Conservation (phyloP, 1,140 invertebrate genomes). For the Drosophila repletoides region DNA sequence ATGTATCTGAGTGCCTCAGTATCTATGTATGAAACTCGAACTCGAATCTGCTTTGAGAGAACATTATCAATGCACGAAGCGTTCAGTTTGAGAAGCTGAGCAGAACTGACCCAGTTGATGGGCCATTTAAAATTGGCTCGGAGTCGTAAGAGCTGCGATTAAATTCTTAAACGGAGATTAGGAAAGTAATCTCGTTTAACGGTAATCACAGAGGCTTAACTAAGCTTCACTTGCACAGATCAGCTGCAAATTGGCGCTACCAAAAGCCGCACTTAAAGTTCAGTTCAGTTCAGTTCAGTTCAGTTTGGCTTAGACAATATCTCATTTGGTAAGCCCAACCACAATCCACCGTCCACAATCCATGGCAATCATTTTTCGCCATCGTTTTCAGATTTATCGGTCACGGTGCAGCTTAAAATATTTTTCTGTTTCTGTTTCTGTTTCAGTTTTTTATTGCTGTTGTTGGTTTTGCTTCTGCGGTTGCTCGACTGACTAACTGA, state of each 20-base stretch:
- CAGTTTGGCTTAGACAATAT: too few relatives aligned
- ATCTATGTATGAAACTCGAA: too few relatives aligned
- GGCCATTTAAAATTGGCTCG: slow-evolving; percentile 16
- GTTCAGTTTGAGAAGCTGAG: slow-evolving; percentile 5
- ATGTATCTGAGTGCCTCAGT: too few relatives aligned
- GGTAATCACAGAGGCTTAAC: slow-evolving; percentile 45
- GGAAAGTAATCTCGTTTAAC: slow-evolving; percentile 36
- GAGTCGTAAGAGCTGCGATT: slow-evolving; percentile 20
- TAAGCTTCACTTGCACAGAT: slow-evolving; percentile 35
- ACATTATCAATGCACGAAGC: slow-evolving; percentile 25
- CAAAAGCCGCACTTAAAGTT: slow-evolving; percentile 36
- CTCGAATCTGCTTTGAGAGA: slow-evolving; percentile 1
- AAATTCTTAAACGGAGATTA: slow-evolving; percentile 42
- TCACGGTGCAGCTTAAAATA: slow-evolving; percentile 51
- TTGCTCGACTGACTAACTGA: slow-evolving; percentile 28
- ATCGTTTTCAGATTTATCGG: slow-evolving; percentile 55
- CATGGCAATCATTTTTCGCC: slow-evolving; percentile 48
- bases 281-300: too few relatives aligned
- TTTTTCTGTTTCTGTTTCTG: slow-evolving; percentile 4
- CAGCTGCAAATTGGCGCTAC: slow-evolving; percentile 47
- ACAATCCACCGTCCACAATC: slow-evolving; percentile 8
- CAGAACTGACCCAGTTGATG: slow-evolving; percentile 48
- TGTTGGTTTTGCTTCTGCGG: slow-evolving; percentile 11
- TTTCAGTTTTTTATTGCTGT: too few relatives aligned
- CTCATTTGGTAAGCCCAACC: slow-evolving; percentile 7